Percentiles rank a stretch among this genome's conserved stretches.
Conservation (phyloP, 1,140 invertebrate genomes). For the Paraescarpia echinospica region DNA sequence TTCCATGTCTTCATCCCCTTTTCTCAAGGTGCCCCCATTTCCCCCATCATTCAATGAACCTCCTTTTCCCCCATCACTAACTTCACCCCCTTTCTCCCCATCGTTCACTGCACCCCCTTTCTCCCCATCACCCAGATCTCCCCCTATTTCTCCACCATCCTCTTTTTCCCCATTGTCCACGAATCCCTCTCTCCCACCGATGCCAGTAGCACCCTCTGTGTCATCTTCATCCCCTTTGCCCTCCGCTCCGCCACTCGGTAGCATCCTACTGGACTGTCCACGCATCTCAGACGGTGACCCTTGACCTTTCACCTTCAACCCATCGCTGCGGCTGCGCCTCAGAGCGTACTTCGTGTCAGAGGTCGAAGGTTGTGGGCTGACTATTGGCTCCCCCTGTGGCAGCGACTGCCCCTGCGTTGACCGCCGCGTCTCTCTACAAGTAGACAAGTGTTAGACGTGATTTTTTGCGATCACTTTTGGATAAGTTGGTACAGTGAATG, state of each 20-base stretch:
- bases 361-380: neutral
- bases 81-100: no score
- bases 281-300: neutral
- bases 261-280: neutral
- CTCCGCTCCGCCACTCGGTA: neutral
- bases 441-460: neutral
- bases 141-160: no score
- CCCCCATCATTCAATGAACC: no score
- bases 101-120: no score
- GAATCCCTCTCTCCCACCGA: no score
- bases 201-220: neutral
- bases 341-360: neutral
- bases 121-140: no score
- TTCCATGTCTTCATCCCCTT: neutral
- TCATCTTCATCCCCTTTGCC: neutral
- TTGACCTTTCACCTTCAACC: neutral
- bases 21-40: no score
- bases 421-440: neutral
- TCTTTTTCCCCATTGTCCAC: neutral
- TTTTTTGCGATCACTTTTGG: neutral
- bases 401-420: neutral
- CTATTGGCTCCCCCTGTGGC: neutral
- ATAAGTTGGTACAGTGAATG: no score
- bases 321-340: neutral
- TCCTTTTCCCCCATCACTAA: no score